Conservation (phyloP, 2,797 vertebrate species). For the Hirundo rustica region DNA sequence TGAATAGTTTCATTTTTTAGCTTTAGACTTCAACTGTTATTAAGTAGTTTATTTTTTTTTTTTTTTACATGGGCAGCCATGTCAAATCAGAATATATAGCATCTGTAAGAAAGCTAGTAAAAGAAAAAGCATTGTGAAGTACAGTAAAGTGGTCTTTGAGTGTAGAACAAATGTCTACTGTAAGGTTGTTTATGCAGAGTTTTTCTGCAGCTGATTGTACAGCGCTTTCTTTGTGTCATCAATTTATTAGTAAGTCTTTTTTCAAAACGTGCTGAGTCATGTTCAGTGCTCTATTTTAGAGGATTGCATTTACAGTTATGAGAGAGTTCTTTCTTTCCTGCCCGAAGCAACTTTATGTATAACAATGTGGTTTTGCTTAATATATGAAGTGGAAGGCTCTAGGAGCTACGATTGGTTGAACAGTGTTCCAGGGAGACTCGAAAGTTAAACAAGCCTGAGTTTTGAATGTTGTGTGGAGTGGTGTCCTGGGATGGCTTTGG, state of each 20-base stretch:
- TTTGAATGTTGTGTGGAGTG: background rate
- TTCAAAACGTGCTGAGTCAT: background rate
- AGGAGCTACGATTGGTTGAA: background rate
- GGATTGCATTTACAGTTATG: background rate
- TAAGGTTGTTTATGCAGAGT: background rate
- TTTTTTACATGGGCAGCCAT: background rate
- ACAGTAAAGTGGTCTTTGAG: background rate
- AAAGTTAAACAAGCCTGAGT: slow-evolving; percentile 23
- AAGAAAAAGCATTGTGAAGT: background rate
- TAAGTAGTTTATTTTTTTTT: background rate
- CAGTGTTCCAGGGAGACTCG: background rate
- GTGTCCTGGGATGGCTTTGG: slow-evolving; percentile 27
- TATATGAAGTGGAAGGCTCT: background rate
- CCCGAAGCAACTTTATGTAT: background rate
- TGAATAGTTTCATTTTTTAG: background rate
- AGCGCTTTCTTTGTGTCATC: slow-evolving; percentile 21
- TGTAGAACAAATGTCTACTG: background rate
- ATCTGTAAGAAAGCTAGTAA: background rate
- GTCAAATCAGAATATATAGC: background rate
- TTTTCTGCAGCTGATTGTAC: background rate
- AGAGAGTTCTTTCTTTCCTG: slow-evolving; percentile 14
- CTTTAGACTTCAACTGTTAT: background rate
- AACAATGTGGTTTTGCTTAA: slow-evolving; percentile 23
- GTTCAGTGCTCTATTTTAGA: background rate
- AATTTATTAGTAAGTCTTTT: background rate